A percentile compares a stretch with the other conserved stretches of the same genome.
Evolutionary conservation across 1,140 invertebrate species (phyloP).

Genomic region (Zaprionus taronus): DNA sequence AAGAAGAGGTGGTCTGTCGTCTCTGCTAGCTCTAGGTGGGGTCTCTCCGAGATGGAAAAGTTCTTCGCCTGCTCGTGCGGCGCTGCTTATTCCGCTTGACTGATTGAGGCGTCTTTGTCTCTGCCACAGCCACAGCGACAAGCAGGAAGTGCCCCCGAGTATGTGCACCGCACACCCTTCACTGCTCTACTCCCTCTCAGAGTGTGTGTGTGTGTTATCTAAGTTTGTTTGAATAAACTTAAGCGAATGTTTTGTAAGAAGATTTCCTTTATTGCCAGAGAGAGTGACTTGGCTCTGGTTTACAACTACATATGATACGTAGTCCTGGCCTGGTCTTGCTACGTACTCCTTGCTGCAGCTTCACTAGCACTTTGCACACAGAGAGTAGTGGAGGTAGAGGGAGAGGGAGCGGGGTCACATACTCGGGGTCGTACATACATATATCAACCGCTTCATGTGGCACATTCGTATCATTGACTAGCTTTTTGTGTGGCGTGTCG

Average conservation of each 20-base stretch:
- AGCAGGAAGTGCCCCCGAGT: constrained; percentile 43
- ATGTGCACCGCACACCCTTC: neutral
- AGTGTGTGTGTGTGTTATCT: constrained; percentile 64
- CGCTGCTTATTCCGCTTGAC: constrained; percentile 81
- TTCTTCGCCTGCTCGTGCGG: constrained; percentile 67
- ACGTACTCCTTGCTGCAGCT: constrained; percentile 17
- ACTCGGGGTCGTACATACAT: neutral
- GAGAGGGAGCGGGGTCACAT: neutral
- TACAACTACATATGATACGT: constrained; percentile 66
- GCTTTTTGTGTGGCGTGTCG: constrained; percentile 39
- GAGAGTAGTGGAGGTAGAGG: neutral
- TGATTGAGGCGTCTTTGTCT: constrained; percentile 79
- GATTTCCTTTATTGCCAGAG: constrained; percentile 80
- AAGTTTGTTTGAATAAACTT: constrained; percentile 83
- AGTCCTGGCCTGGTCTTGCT: neutral
- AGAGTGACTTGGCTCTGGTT: constrained; percentile 63
- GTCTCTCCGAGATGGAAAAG: constrained; percentile 45
- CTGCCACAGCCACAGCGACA: constrained; percentile 37
- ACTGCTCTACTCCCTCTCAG: neutral
- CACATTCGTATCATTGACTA: constrained; percentile 54
- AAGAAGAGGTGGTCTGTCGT: constrained; percentile 34
- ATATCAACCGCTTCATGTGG: constrained; percentile 22
- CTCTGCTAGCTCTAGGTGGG: neutral
- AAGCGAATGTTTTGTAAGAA: constrained; percentile 83
- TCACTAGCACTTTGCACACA: constrained; percentile 3